Base-by-base conservation (phyloP, 2,113 vertebrate genomes). In the Myotis davidii region DNA sequence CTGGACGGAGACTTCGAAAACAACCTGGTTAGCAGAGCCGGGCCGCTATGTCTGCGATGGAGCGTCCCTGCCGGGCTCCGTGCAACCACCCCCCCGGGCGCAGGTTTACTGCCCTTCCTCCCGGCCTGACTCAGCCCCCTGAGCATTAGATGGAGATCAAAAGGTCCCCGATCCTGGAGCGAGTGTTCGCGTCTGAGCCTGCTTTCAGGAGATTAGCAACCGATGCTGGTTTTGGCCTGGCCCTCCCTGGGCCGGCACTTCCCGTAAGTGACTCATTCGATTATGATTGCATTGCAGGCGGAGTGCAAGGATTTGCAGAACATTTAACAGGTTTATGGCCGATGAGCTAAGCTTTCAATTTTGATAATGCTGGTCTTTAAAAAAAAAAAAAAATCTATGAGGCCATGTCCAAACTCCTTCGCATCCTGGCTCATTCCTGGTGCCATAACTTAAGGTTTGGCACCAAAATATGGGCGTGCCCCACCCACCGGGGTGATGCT, bases 401-500 rank as follows among this genome's bases (percentile, higher is more conserved):
- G 59, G 54, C 27, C 39, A 6, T 21, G 20, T n/a, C 23, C 16
- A 54, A 27, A 50, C n/a, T 76, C 14, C 34, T 78, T 54, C 13
- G 23, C 18, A 37, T 54, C 13, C 32, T 34, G 9, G 42, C 91
- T 67, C 5, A 42, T 34, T 4, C 17, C 29, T 27, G 3, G 20
- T 52, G 29, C 14, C 8, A 6, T 61, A 74, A 74, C 21, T 25
- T 10, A 77, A 72, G 32, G 27, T 9, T 82, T 3, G 17, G 0
- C 3, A 39, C 18, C 5, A 21, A 72, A 54, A 2, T 56, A 2
- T 3, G 14, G 21, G 21, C 5, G 27, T n/a, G 84, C 17, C 17
- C n/a, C 1, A 2, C 27, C 18, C 0, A 8, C 10, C 21, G 12
- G 0, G 1, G 25, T 73, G 45, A 29, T 61, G 65, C 67, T 39